These are phyloP conservation scores for Caenorhabditis sp. DNA, from an alignment of 2,888 invertebrate species.

Conservation along the genomic window DNA sequence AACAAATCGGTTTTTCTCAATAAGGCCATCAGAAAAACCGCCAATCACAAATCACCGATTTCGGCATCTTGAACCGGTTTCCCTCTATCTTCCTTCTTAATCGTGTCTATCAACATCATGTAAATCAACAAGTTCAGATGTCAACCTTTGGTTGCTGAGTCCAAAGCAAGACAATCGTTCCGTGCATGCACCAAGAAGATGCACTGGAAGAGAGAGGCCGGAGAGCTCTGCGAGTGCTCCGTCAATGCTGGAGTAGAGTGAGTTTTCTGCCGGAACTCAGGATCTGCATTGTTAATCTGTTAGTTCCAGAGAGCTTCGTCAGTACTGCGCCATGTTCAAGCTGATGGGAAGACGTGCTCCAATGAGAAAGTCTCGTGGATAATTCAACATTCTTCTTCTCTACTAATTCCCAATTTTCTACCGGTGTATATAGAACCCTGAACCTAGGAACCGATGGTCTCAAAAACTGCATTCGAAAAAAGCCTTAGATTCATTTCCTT, in stretches of 20 bases:
- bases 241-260: conserved; percentile 78
- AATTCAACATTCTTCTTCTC: background rate
- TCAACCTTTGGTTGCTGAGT: conserved; percentile 77
- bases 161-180: conserved; percentile 78
- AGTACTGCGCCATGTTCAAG: conserved; percentile 78
- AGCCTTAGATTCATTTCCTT: conserved; percentile 39
- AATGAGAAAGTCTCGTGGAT: conserved; percentile 62
- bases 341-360: conserved; percentile 73
- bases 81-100: conserved; percentile 16
- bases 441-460: conserved; percentile 64
- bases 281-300: conserved; percentile 31
- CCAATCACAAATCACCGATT: conserved; percentile 55
- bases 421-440: conserved; percentile 64
- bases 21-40: conserved; percentile 19
- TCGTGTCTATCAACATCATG: conserved; percentile 13
- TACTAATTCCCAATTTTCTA: conserved; percentile 19
- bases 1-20: conserved; percentile 49
- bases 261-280: conserved; percentile 16
- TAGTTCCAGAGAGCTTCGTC: conserved; percentile 75
- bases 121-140: conserved; percentile 70
- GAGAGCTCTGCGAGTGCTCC: conserved; percentile 80
- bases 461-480: conserved; percentile 59
- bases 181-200: conserved; percentile 75
- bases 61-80: conserved; percentile 40
- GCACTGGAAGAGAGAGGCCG: conserved; percentile 81